phyloP scores from a whole-genome alignment of 2,888 invertebrate genomes.

The Apantesis nais region DNA sequence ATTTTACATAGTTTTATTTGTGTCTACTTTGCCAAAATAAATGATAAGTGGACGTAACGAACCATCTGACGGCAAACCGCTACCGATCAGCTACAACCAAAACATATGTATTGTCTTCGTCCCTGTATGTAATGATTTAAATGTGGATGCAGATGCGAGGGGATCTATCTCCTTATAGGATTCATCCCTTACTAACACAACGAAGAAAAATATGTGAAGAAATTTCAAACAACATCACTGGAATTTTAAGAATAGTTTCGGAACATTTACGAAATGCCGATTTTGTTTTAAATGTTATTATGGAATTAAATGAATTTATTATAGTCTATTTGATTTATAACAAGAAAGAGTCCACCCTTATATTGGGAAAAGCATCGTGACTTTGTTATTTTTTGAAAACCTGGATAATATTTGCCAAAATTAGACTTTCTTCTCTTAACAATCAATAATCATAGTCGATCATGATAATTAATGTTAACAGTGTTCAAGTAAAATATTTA shows the following conservation, averaged over 20 bases:
- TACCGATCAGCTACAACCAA: conserved; percentile 47
- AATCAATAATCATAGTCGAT: not conserved
- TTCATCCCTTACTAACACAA: conserved; percentile 8
- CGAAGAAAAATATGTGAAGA: conserved; percentile 3
- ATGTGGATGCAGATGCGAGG: conserved; percentile 65
- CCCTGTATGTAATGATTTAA: conserved; percentile 74
- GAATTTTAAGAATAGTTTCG: not conserved
- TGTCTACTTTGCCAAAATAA: conserved; percentile 44
- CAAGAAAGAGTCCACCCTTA: not conserved
- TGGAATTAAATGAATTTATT: not conserved
- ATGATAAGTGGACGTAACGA: conserved; percentile 47
- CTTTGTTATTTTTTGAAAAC: too few relatives aligned
- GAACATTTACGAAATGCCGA: not conserved
- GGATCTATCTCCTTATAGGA: conserved; percentile 10
- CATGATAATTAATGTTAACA: conserved; percentile 25
- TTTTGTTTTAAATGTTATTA: not conserved
- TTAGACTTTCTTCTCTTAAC: not conserved
- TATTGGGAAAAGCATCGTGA: not conserved
- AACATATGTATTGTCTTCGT: conserved; percentile 78
- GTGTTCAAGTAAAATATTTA: conserved; percentile 30
- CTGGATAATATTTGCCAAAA: not conserved
- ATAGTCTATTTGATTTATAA: not conserved
- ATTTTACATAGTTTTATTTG: conserved; percentile 36
- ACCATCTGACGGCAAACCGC: conserved; percentile 39
- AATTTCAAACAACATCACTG: too few relatives aligned